Conservation (phyloP, 2,113 vertebrate species). For the Petrocephalus microphthalmus region DNA sequence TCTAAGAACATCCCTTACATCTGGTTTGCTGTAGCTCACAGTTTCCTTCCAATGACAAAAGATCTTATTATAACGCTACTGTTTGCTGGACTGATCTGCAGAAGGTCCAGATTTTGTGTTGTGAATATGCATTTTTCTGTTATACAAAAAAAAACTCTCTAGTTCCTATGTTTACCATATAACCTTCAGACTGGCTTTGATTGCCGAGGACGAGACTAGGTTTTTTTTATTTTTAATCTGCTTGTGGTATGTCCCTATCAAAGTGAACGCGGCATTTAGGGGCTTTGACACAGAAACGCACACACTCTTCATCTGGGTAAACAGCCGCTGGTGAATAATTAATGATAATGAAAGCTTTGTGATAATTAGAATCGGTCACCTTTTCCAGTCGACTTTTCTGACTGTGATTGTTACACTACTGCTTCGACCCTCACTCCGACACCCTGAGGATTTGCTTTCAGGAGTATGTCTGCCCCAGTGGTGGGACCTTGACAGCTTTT, state of each 20-base stretch:
- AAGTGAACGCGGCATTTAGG: background rate
- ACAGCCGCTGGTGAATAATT: background rate
- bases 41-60: background rate
- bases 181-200: background rate
- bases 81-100: background rate
- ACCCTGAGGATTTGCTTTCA: background rate
- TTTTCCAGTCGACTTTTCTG: background rate
- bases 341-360: background rate
- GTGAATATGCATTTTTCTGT: background rate
- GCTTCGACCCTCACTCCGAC: too few relatives aligned
- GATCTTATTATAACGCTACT: background rate
- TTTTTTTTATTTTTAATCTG: background rate
- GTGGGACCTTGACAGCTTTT: background rate
- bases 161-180: background rate
- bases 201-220: background rate
- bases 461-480: background rate
- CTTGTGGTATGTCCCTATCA: background rate
- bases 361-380: slow-evolving; percentile 7
- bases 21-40: background rate
- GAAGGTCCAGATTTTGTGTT: background rate
- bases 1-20: background rate
- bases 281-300: background rate
- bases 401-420: background rate
- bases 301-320: background rate
- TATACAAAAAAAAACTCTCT: background rate